Base-by-base conservation (phyloP, 2,797 vertebrate genomes). In the Alectoris magna region DNA sequence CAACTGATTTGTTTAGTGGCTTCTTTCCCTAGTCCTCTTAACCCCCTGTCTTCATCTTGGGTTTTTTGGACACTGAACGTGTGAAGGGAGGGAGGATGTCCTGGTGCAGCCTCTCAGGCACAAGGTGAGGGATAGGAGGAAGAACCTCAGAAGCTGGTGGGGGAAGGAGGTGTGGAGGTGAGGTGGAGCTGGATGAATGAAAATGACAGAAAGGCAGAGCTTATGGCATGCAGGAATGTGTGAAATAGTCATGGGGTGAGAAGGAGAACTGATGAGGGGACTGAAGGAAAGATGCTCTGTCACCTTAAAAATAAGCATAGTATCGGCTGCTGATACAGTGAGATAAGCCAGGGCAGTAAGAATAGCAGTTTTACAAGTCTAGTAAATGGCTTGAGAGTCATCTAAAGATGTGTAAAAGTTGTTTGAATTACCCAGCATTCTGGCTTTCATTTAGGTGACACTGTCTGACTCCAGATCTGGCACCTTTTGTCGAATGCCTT, bases 201-300 rank as follows among this genome's bases (percentile, higher is more conserved):
- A 78, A 55, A 7, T 29, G 36, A 16, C 36, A 23, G 24, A n/a
- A 77, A 78, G 53, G 38, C 31, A 44, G 58, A 89, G 31, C 31
- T 62, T 66, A 26, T 4, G 14, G 21, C 1, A 1, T 39, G 27
- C 8, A 34, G 34, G 68, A 43, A 63, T 0, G 0, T 31, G 55
- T 16, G 39, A 70, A 69, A 38, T 4, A 19, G 68, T 13, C 34
- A 31, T 0, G 6, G 36, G 27, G 51, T 31, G 27, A 18, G n/a
- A 38, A 27, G 10, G 62, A 84, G 44, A 90, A 55, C 23, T 9
- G 26, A 13, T 29, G 44, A 55, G 7, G 53, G 18, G 58, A 29
- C 38, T 36, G 41, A 10, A 62, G 34, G 41, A 27, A 74, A 88
- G 34, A 56, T 46, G 75, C 34, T 46, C 64, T 44, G 18, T 2